Evolutionary conservation across 2,888 invertebrate species (phyloP), one percentile per base, ranked within the genome.

Genomic region (Pachycephus smyrnensis): DNA sequence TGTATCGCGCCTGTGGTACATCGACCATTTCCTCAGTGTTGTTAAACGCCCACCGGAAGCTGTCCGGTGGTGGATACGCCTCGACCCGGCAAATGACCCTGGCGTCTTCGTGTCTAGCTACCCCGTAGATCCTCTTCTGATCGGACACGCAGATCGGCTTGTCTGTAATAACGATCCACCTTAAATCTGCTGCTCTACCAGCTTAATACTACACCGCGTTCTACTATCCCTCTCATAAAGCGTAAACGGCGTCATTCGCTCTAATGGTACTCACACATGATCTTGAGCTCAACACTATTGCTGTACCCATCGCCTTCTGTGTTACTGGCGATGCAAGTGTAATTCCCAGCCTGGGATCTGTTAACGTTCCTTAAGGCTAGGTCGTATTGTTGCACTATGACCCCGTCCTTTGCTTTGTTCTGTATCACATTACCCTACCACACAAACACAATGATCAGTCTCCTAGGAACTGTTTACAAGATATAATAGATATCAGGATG

Each of bases 241-340:
- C 55, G 23, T 55, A 23, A 55, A 9, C 55, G 23, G 23, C 55
- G 23, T 55, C 55, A 23, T 55, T 55, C 55, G 23, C 55, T 9
- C 55, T 55, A 55, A 55, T 55, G 55, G 55, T 55, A 96, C 97
- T 97, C 94, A 98, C 98, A 98, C 95, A 97, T 97, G 88, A 98
- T 96, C 93, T 96, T 96, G 77, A 98, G 93, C 88, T 95, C 94
- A 69, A 97, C 95, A 73, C 94, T 94, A 87, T 95, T 95, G 84
- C 97, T 97, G 87, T 95, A 95, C 12, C 97, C 97, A 86, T 97
- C 97, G 1, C 98, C 98, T 92, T 98, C 97, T 23, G 97, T 97
- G 90, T 98, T 98, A 75, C 97, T 97, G 3, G 97, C 98, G 35
- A 96, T 95, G 91, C 98, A 98, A 68, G 96, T 95, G 92, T 98